Base-by-base conservation (phyloP, 2,113 vertebrate genomes). In the Eidolon helvum region DNA sequence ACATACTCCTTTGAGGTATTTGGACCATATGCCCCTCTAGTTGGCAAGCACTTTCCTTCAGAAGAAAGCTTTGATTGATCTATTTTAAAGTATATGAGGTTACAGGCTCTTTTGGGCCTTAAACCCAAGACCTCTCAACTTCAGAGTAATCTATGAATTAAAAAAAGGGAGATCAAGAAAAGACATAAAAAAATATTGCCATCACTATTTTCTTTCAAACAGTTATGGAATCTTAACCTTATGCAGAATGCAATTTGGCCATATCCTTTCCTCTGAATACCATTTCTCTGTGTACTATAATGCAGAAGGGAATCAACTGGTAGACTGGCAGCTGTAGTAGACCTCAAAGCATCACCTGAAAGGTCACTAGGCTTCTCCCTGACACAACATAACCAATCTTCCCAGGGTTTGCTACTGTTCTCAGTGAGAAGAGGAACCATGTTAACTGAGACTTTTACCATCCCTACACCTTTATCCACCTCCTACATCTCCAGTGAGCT, bases 111-210 rank as follows among this genome's bases (percentile, higher is more conserved):
- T 63, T 14, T 83, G 43, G 18, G 28, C 59, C 59, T 74, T 89
- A 74, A 80, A 61, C 22, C 7, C 5, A 45, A 77, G 14, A 95
- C 69, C 22, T 68, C 45, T 71, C 43, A 97, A 74, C 26, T 50
- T 40, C 61, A 19, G 45, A 86, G 21, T 33, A 90, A 89, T 57
- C 15, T 33, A 16, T 65, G 24, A 90, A 84, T 88, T 75, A 24
- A 94, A 75, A 95, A 95, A 90, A 72, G 48, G 45, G 65, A 80
- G 19, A 89, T 3, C 21, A 92, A 86, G 35, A 96, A 82, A 87
- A 21, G 63, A 82, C 5, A 50, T 45, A 86, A 94, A 85, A 90
- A 14, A 72, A 83, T 90, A 86, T 7, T 86, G 55, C 30, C 40
- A 61, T 6, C 40, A 93, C n/a, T 80, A 33, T 68, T 55, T 92